phyloP scores from a whole-genome alignment of 2,888 invertebrate genomes.

The Agapetus fuscipes region DNA sequence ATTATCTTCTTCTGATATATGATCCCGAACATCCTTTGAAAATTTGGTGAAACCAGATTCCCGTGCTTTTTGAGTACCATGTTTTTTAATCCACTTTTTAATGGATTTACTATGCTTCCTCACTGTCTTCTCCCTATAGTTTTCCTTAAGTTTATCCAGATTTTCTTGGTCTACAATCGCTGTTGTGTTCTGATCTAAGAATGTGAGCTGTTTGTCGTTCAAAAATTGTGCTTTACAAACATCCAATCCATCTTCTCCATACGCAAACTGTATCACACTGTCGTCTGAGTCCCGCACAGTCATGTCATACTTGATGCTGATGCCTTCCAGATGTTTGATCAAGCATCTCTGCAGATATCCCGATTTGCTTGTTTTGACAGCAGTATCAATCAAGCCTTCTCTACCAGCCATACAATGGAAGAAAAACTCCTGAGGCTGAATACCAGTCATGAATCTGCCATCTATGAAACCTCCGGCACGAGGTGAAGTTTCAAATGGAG shows the following conservation, averaged over 20 bases:
- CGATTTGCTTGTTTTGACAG: conserved; percentile 97
- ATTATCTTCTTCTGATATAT: conserved; percentile 32
- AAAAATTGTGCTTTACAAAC: conserved; percentile 81
- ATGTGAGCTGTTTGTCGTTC: conserved; percentile 61
- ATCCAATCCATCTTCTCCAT: conserved; percentile 92
- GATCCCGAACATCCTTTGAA: conserved; percentile 37
- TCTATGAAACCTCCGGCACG: conserved; percentile 94
- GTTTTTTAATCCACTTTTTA: conserved; percentile 52
- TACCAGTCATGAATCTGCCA: conserved; percentile 96
- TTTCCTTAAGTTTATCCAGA: conserved; percentile 48
- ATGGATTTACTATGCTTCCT: conserved; percentile 48
- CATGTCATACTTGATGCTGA: conserved; percentile 86
- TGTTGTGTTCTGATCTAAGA: conserved; percentile 71
- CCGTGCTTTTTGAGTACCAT: conserved; percentile 38
- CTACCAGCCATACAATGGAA: conserved; percentile 99
- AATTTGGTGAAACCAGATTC: conserved; percentile 53
- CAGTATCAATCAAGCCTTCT: conserved; percentile 98
- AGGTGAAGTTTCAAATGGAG: conserved; percentile 77
- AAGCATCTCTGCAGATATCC: conserved; percentile 96
- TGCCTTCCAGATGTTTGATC: conserved; percentile 94
- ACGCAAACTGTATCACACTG: conserved; percentile 85
- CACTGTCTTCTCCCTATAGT: conserved; percentile 41
- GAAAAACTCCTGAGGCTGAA: conserved; percentile 95
- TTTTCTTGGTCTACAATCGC: conserved; percentile 51
- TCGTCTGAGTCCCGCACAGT: conserved; percentile 95